These are phyloP conservation scores for Colaptes auratus DNA, from an alignment of 2,113 vertebrate species.

Conservation along the genomic window DNA sequence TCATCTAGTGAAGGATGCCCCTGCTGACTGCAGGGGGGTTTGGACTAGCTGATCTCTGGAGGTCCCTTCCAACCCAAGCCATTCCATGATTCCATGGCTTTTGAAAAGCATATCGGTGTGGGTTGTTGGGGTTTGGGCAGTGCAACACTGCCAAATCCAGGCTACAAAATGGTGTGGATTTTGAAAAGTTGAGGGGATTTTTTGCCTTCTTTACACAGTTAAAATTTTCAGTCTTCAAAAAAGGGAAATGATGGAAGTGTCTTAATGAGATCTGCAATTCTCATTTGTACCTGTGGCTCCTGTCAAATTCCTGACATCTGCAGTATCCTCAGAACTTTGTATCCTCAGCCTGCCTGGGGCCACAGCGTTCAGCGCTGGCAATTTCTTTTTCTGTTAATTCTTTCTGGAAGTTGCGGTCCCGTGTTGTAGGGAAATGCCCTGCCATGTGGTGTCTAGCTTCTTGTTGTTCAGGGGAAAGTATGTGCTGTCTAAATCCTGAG, in stretches of 20 bases:
- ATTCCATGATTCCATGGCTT: too few relatives aligned
- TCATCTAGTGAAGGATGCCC: too few relatives aligned
- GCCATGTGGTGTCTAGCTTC: not conserved
- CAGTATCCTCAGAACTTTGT: not conserved
- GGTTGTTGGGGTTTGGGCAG: not conserved
- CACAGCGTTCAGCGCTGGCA: not conserved
- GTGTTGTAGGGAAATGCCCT: not conserved
- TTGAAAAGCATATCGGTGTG: not conserved
- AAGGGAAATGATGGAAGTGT: not conserved
- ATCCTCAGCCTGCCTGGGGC: not conserved
- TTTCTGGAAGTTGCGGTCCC: not conserved
- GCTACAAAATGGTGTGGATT: not conserved
- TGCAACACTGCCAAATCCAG: not conserved
- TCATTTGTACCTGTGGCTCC: not conserved
- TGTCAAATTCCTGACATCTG: not conserved
- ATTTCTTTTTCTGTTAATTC: not conserved
- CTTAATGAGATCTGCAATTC: not conserved
- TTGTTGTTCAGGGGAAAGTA: not conserved
- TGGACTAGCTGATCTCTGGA: too few relatives aligned
- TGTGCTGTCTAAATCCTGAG: not conserved
- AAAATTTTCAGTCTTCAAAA: not conserved
- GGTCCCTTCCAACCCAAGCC: too few relatives aligned
- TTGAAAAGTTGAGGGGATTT: not conserved
- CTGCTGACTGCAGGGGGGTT: too few relatives aligned
- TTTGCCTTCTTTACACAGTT: not conserved